phyloP scores from a whole-genome alignment of 2,113 vertebrate genomes.

The Gracilinanus agilis region DNA sequence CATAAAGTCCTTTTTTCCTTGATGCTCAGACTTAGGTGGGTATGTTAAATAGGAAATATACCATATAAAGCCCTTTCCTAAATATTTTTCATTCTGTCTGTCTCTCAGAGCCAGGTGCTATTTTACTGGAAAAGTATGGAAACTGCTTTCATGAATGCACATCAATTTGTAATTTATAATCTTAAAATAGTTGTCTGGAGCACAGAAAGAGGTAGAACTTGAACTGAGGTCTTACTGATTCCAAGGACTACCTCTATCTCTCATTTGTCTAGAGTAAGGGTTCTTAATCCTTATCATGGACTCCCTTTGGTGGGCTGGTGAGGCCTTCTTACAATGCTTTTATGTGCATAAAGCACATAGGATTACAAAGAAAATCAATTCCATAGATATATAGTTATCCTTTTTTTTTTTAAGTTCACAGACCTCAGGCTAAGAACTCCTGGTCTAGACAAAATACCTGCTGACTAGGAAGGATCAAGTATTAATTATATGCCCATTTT shows the following conservation, averaged over 20 bases:
- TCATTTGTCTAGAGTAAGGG: not conserved
- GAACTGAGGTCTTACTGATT: not conserved
- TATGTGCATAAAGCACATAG: not conserved
- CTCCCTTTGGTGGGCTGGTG: not conserved
- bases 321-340: not conserved
- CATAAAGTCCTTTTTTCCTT: not conserved
- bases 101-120: not conserved
- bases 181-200: not conserved
- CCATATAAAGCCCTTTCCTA: not conserved
- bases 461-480: not conserved
- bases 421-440: not conserved
- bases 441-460: not conserved
- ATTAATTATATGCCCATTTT: constrained; percentile 4
- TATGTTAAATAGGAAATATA: not conserved
- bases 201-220: not conserved
- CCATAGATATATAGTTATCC: not conserved
- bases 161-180: not conserved
- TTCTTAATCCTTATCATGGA: not conserved
- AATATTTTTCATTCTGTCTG: not conserved
- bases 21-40: constrained; percentile 1
- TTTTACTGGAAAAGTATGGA: not conserved
- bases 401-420: not conserved
- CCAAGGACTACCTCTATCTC: not conserved
- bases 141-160: not conserved
- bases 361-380: not conserved